Conservation (phyloP, 1,140 invertebrate species). For the Phymorhynchus buccinoides region DNA sequence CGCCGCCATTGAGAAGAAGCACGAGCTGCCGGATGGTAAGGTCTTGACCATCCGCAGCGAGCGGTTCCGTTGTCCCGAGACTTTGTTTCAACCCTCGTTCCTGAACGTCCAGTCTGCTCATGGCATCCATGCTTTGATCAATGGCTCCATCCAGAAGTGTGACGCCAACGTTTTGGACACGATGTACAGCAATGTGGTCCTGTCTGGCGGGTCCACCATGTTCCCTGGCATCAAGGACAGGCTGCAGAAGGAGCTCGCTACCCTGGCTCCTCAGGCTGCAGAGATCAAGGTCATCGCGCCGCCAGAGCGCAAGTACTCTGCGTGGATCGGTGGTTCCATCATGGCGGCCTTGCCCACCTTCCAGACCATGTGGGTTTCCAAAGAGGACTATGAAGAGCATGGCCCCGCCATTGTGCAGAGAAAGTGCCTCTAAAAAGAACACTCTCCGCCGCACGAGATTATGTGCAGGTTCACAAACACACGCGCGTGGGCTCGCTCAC, state of each 20-base stretch:
- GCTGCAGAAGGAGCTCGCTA: slow-evolving; percentile 42
- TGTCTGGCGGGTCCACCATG: slow-evolving; percentile 74
- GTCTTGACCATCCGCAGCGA: too few relatives aligned
- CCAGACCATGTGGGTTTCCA: slow-evolving; percentile 79
- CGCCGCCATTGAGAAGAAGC: slow-evolving; percentile 61
- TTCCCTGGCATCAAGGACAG: slow-evolving; percentile 43
- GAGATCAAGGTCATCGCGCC: slow-evolving; percentile 50
- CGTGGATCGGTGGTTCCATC: slow-evolving; percentile 28
- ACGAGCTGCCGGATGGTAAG: slow-evolving; percentile 36
- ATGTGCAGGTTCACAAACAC: background rate
- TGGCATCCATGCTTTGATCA: too few relatives aligned
- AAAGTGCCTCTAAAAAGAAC: slow-evolving; percentile 48
- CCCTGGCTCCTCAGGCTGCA: slow-evolving; percentile 42
- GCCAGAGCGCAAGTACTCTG: slow-evolving; percentile 34
- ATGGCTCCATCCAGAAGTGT: slow-evolving; percentile 77
- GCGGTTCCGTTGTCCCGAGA: too few relatives aligned
- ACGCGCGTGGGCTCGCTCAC: background rate
- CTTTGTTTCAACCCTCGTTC: slow-evolving; percentile 41
- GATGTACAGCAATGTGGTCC: slow-evolving; percentile 90
- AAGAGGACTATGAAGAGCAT: slow-evolving; percentile 88
- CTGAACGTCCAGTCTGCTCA: too few relatives aligned
- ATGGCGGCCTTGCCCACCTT: slow-evolving; percentile 75
- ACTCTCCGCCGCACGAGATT: too few relatives aligned
- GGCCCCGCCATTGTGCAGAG: slow-evolving; percentile 77
- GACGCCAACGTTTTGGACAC: slow-evolving; percentile 88